Evolutionary conservation across 2,797 vertebrate species (phyloP).

Genomic region (Enteromius treurensis): DNA sequence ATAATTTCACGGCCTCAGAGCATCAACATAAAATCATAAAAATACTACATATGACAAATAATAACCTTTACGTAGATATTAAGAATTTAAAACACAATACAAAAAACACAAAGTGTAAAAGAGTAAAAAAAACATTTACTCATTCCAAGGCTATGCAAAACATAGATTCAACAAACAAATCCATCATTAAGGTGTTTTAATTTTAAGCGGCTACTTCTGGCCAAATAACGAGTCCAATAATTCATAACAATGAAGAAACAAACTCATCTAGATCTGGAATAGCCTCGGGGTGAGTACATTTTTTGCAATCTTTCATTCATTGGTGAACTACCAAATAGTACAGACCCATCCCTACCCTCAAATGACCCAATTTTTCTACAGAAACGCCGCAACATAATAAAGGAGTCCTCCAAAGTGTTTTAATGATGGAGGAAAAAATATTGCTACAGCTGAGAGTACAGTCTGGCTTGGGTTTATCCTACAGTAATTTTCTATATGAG

Average conservation of each 20-base stretch:
- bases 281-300: neutral
- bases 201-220: neutral
- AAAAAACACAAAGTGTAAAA: too few relatives aligned
- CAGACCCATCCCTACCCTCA: neutral
- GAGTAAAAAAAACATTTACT: neutral
- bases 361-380: neutral
- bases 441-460: neutral
- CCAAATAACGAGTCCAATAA: neutral
- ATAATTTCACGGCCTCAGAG: neutral
- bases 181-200: neutral
- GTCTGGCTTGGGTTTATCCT: constrained; percentile 32
- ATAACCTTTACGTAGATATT: neutral
- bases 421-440: constrained; percentile 1
- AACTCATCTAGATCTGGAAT: neutral
- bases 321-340: neutral
- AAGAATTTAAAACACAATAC: neutral
- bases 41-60: neutral
- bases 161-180: neutral
- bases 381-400: neutral
- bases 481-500: constrained; percentile 19
- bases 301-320: neutral
- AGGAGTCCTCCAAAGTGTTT: constrained; percentile 1
- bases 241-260: neutral
- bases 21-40: neutral
- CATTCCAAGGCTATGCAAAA: neutral